Conservation (phyloP, 2,888 invertebrate genomes). For the Pterobdella sp. region DNA sequence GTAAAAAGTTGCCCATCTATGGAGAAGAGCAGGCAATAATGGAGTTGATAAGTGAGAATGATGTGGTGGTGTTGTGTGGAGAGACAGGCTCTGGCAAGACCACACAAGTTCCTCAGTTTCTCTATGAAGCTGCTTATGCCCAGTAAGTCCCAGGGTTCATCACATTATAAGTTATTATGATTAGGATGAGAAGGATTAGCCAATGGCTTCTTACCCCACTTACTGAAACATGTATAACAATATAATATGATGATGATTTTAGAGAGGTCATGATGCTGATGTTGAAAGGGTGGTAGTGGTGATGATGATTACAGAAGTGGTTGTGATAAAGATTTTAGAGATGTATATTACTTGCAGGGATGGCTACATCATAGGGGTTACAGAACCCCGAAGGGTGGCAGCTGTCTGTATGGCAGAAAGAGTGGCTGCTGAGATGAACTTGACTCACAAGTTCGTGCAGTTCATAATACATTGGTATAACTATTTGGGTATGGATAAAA, state of each 20-base stretch:
- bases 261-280: not conserved
- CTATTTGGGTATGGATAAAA: no score
- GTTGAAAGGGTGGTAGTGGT: not conserved
- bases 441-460: conserved; percentile 52
- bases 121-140: conserved; percentile 92
- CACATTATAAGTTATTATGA: no score
- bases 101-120: conserved; percentile 94
- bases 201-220: not conserved
- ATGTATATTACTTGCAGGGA: conserved; percentile 45
- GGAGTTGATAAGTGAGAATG: conserved; percentile 86
- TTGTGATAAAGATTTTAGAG: not conserved
- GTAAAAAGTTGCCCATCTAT: conserved; percentile 65
- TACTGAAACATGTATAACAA: not conserved
- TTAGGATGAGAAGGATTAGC: no score
- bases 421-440: conserved; percentile 79
- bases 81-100: conserved; percentile 97
- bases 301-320: not conserved
- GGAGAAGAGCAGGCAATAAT: conserved; percentile 82
- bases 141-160: conserved; percentile 31
- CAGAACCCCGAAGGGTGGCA: conserved; percentile 94
- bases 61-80: conserved; percentile 63
- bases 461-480: no score
- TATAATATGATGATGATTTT: not conserved
- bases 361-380: conserved; percentile 76
- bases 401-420: conserved; percentile 91